Percentiles rank a stretch among this genome's conserved stretches.
Conservation (phyloP, 2,888 invertebrate species). For the Eupelmus urozonus region DNA sequence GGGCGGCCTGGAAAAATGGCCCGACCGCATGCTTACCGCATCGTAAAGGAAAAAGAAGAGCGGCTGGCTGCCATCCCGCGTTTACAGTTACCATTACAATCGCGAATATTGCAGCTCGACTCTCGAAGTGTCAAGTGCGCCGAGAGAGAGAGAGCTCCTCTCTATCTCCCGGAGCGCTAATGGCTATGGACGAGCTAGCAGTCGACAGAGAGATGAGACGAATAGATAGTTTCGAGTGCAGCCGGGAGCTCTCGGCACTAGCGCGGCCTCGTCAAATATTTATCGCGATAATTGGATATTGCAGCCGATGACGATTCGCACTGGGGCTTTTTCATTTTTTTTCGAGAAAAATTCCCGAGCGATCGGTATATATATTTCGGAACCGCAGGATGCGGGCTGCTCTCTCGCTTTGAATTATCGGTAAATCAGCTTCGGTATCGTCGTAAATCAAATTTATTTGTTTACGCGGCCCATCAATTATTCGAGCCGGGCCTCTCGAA, state of each 20-base stretch:
- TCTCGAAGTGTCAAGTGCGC: slow-evolving; percentile 47
- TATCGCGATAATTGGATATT: slow-evolving; percentile 42
- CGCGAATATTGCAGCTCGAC: slow-evolving; percentile 53
- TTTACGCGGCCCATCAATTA: background rate
- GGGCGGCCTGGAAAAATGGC: slow-evolving; percentile 27
- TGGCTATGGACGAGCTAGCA: background rate
- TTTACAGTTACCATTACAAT: slow-evolving; percentile 52
- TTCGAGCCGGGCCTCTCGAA: background rate
- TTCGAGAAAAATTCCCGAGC: background rate
- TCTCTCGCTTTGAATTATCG: background rate
- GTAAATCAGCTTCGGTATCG: background rate
- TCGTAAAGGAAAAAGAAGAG: slow-evolving; percentile 19
- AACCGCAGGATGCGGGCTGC: no score
- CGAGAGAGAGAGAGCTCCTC: slow-evolving; percentile 1
- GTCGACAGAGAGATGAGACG: background rate
- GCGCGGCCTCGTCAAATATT: slow-evolving; percentile 3
- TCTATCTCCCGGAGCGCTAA: slow-evolving; percentile 16
- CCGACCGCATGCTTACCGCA: slow-evolving; percentile 55
- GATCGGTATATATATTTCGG: background rate
- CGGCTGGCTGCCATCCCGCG: slow-evolving; percentile 6
- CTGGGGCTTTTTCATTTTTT: background rate
- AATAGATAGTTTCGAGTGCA: slow-evolving; percentile 33
- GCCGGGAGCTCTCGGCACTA: background rate
- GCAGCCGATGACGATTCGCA: background rate
- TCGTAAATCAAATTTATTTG: slow-evolving; percentile 21